phyloP scores from a whole-genome alignment of 2,113 vertebrate genomes.

The Sitta europaea region DNA sequence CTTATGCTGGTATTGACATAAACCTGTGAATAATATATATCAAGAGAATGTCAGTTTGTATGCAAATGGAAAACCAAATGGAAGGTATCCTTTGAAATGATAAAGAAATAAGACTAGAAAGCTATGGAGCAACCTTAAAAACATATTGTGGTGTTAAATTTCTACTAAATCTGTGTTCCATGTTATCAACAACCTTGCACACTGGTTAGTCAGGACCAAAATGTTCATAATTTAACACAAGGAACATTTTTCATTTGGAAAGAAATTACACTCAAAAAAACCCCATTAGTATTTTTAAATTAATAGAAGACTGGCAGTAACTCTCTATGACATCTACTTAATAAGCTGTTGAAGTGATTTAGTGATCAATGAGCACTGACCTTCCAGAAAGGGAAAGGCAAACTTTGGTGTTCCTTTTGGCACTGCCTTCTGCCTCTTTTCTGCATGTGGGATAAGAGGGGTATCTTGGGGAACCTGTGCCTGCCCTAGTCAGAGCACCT shows the following conservation, averaged over 20 bases:
- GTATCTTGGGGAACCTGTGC: background rate
- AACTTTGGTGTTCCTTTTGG: slow-evolving; percentile 32
- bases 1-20: slow-evolving; percentile 4
- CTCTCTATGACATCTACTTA: slow-evolving; percentile 66
- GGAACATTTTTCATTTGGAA: slow-evolving; percentile 44
- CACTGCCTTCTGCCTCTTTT: background rate
- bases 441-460: background rate
- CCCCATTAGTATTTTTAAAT: slow-evolving; percentile 41
- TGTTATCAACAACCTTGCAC: background rate
- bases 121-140: background rate
- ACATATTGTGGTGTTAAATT: background rate
- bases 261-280: background rate
- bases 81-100: background rate
- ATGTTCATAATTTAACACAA: background rate
- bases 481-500: background rate
- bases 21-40: slow-evolving; percentile 21
- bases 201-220: background rate
- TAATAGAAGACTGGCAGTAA: slow-evolving; percentile 33
- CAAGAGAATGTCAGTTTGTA: slow-evolving; percentile 9
- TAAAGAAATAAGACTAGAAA: slow-evolving; percentile 7
- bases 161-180: background rate
- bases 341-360: slow-evolving; percentile 68
- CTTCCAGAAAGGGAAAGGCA: slow-evolving; percentile 55
- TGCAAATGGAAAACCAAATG: slow-evolving; percentile 27
- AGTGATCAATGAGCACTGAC: slow-evolving; percentile 53